A percentile compares a stretch with the other conserved stretches of the same genome.
These are phyloP conservation scores for Nothura maculosa DNA, from an alignment of 2,797 vertebrate genomes.

Conservation along the genomic window DNA sequence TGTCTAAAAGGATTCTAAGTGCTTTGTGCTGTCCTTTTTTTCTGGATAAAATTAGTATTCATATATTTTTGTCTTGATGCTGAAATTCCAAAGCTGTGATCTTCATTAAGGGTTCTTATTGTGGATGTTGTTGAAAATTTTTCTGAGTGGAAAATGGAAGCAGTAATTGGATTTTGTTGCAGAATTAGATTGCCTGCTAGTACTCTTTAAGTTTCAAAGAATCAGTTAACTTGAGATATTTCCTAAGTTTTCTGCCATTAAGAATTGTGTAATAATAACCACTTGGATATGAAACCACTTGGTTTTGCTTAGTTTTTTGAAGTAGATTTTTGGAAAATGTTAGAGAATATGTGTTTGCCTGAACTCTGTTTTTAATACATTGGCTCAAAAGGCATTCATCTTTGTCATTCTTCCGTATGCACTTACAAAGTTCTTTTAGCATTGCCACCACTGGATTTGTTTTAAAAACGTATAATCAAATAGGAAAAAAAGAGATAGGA, in stretches of 20 bases:
- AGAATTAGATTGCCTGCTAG: not conserved
- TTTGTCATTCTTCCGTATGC: not conserved
- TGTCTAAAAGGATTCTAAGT: not conserved
- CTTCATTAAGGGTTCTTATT: not conserved
- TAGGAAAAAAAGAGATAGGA: not conserved
- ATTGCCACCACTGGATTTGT: not conserved
- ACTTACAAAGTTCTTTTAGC: not conserved
- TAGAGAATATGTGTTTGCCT: not conserved
- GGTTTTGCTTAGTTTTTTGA: not conserved
- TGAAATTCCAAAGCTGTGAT: not conserved
- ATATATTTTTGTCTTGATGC: not conserved
- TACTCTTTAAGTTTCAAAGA: not conserved
- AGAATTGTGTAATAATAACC: not conserved
- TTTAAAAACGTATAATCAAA: not conserved
- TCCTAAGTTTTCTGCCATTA: not conserved
- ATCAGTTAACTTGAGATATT: not conserved
- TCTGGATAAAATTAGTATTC: not conserved
- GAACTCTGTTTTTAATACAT: not conserved
- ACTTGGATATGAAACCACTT: not conserved
- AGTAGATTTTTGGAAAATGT: not conserved
- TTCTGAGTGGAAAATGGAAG: not conserved
- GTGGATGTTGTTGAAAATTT: not conserved
- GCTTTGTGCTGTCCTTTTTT: not conserved
- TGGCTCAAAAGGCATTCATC: not conserved
- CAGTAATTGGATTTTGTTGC: not conserved